Evolutionary conservation across 2,888 invertebrate genomes (phyloP).

Genomic region (Entomobrya multifasciata): DNA sequence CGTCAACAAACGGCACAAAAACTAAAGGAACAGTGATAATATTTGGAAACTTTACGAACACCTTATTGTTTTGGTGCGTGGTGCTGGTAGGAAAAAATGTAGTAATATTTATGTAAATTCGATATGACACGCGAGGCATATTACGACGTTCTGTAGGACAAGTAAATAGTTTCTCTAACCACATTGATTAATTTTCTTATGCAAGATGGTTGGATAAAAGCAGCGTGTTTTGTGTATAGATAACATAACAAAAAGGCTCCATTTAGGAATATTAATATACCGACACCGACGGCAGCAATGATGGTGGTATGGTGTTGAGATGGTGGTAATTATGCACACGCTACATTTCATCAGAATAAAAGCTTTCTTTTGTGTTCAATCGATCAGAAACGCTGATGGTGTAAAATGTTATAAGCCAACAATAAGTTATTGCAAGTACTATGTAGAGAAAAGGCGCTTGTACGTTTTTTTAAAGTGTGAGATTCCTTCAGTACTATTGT

Average conservation of each 20-base stretch:
- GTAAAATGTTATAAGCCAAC: not conserved
- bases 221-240: no score
- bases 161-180: conserved; percentile 13
- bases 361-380: conserved; percentile 7
- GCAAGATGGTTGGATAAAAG: not conserved
- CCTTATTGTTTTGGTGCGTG: not conserved
- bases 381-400: not conserved
- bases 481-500: not conserved
- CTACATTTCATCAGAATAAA: conserved; percentile 24
- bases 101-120: conserved; percentile 23
- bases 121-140: not conserved
- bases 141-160: not conserved
- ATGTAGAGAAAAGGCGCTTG: not conserved
- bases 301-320: not conserved
- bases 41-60: not conserved
- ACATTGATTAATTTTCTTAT: conserved; percentile 3
- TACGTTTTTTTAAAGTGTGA: not conserved
- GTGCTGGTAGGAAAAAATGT: not conserved
- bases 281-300: not conserved
- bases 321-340: conserved; percentile 15
- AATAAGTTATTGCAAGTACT: no score
- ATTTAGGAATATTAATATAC: not conserved
- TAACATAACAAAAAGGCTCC: not conserved
- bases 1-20: not conserved
- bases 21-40: not conserved